Conservation (phyloP, 2,113 vertebrate genomes). For the Corythaeola cristata region DNA sequence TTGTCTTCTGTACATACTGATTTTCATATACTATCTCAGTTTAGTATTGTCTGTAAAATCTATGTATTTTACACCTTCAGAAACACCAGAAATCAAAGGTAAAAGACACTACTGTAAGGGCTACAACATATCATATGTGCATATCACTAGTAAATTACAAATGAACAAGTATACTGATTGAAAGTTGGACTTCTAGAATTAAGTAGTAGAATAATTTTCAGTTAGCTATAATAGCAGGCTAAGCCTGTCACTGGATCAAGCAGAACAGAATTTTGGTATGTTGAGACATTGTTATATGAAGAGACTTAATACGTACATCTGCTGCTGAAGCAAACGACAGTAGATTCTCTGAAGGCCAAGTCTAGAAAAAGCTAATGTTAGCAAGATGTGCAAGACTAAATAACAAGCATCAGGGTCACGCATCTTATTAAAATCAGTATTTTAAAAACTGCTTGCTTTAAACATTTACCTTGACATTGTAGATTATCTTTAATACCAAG, state of each 20-base stretch:
- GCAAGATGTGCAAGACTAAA: slow-evolving; percentile 66
- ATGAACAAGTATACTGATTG: background rate
- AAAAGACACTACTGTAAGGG: background rate
- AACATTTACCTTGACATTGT: slow-evolving; percentile 72
- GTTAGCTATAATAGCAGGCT: background rate
- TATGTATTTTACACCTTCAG: background rate
- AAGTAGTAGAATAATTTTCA: background rate
- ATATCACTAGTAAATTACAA: background rate
- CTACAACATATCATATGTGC: background rate
- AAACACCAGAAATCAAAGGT: background rate
- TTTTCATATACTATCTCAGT: background rate
- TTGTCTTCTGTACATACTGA: background rate
- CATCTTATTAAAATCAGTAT: slow-evolving; percentile 72
- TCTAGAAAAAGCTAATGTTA: slow-evolving; percentile 62
- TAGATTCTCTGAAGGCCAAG: slow-evolving; percentile 45
- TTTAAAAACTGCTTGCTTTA: slow-evolving; percentile 77
- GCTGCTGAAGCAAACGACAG: slow-evolving; percentile 22
- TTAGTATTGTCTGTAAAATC: background rate
- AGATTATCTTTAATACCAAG: slow-evolving; percentile 76
- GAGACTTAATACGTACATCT: background rate
- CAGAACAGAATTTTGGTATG: background rate
- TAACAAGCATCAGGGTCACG: slow-evolving; percentile 50
- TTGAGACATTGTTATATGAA: slow-evolving; percentile 5
- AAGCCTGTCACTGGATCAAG: background rate
- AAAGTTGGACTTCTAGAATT: background rate